Base-by-base conservation (phyloP, 2,797 vertebrate genomes). In the Enteromius anoplus region DNA sequence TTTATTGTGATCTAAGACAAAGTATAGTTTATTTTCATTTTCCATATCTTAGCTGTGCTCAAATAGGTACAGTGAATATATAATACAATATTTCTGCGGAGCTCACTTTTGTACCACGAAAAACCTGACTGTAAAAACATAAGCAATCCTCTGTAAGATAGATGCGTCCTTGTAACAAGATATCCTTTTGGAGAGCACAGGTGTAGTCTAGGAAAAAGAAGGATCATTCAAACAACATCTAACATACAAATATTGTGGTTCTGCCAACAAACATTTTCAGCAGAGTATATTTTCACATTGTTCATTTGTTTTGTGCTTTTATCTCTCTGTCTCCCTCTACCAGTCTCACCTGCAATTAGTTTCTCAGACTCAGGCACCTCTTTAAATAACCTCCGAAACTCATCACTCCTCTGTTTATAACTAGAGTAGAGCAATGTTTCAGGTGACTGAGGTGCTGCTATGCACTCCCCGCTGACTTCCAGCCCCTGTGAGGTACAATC, bases 61-160 rank as follows among this genome's bases (percentile, higher is more conserved):
- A 26, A 26, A 45, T 1, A 32, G 81, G 2, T n/a, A 64, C 26
- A 17, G 60, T 64, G 14, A 64, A 17, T 64, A 64, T 32, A 8
- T 19, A 19, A 21, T 21, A 53, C 11, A 9, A 71, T 49, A 1
- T 64, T 73, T 58, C 47, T 70, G 21, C 7, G 64, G 3, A 58
- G 88, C 90, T 96, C 94, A 97, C 97, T 90, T 96, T 96, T 3
- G 97, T 98, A 84, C 97, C 95, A 93, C 97, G 91, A 89, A 99
- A 98, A 86, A 99, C 96, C 89, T 97, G 96, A 94, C 97, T 98
- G 95, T 98, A 94, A 95, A 99, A 99, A 92, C 97, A 98, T 71
- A 99, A 90, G 92, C 94, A 96, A 90, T 96, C 97, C 91, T 98
- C 96, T 32, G 97, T 94, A 85, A 99, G 93, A 90, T 97, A 99